Conservation (phyloP, 2,113 vertebrate species). For the Hippocampus comes region DNA sequence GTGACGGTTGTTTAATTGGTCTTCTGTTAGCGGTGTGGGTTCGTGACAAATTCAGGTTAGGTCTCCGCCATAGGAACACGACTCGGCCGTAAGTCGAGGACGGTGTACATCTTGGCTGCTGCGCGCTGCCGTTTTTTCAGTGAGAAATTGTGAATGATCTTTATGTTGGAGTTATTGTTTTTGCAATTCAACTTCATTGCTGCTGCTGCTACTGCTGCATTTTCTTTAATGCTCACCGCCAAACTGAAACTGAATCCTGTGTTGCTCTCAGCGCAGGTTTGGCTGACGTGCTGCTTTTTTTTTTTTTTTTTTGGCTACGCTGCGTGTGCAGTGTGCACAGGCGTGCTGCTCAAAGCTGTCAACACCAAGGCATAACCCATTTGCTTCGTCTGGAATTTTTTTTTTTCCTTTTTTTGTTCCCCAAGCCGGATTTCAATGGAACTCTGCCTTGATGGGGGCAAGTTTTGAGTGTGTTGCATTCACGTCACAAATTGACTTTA, state of each 20-base stretch:
- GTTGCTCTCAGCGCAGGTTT: constrained; percentile 19
- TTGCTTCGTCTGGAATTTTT: constrained; percentile 4
- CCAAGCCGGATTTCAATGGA: not conserved
- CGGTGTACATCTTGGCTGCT: not conserved
- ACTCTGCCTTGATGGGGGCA: constrained; percentile 4
- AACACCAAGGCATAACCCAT: constrained; percentile 39
- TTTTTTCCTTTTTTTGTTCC: not conserved
- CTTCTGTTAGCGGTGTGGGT: not conserved
- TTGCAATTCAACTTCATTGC: not conserved
- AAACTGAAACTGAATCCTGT: constrained; percentile 15
- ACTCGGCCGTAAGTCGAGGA: not conserved
- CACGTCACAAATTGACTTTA: constrained; percentile 16
- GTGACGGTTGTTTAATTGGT: not conserved
- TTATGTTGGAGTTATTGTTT: not conserved
- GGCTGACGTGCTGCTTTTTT: constrained; percentile 33
- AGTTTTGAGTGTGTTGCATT: constrained; percentile 19
- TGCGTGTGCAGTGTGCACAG: constrained; percentile 14
- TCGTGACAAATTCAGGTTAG: not conserved
- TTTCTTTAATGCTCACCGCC: not conserved
- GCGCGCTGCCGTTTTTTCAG: not conserved
- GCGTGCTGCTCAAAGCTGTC: constrained; percentile 39
- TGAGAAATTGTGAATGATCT: not conserved
- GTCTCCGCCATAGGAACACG: not conserved
- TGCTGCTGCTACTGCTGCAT: not conserved
- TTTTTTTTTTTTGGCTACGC: constrained; percentile 13